Evolutionary conservation across 2,888 invertebrate species (phyloP), one percentile per base, ranked within the genome.

Genomic region (Epistrophella euchroma): DNA sequence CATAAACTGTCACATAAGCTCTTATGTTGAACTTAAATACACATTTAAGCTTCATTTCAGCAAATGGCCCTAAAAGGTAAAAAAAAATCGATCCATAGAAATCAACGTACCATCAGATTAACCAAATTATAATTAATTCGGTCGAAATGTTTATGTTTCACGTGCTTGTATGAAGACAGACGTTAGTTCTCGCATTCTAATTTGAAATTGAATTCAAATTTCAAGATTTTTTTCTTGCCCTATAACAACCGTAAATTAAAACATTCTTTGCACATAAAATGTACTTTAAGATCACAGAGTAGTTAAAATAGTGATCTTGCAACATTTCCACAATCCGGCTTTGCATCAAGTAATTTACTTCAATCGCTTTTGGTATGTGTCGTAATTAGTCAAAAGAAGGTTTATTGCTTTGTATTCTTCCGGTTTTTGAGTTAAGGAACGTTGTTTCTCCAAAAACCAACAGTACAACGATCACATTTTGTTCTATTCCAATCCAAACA

Each of bases 341-440:
- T 37, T 45, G 50, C 25, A 35, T 17, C 25, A n/a, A n/a, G 25
- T 62, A 62, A 22, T 62, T 47, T 32, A 60, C 50, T 28, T 37
- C 35, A 45, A 73, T 73, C n/a, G 58, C 50, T 43, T 43, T 40
- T 15, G 15, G 32, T 45, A 32, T 62, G 40, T 86, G 74, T 86
- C 82, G 82, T 74, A 86, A 86, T 86, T 86, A 86, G 86, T 77
- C 82, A 82, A 82, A 82, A 86, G 78, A 86, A 86, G 86, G 82
- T 86, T 86, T 86, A 86, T 86, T 35, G 77, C 86, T 77, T 70
- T 64, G 62, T 82, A 64, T 45, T 86, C 82, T 86, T 86, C 86
- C 86, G 86, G 82, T 86, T 86, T 86, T 82, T 66, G 28, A 55
- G 58, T 47, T 73, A 2, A 58, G 62, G 19, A 73, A 45, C 72